Percentiles rank a stretch among this genome's conserved stretches.
phyloP scores from a whole-genome alignment of 2,888 invertebrate species.

The Plebejus melissa region DNA sequence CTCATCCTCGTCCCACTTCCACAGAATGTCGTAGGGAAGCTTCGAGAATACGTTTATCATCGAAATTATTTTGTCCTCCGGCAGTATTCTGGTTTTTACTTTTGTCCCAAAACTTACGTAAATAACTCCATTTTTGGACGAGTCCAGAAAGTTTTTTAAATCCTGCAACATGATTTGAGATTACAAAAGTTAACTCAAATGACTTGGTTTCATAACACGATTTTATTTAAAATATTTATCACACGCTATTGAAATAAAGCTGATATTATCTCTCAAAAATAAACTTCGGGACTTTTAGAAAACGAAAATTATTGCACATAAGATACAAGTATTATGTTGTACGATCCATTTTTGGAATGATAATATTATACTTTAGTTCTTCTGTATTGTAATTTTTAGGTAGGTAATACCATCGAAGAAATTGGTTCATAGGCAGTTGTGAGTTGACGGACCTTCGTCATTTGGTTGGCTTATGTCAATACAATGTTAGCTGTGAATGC shows the following conservation, averaged over 20 bases:
- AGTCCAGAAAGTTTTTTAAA: conserved; percentile 52
- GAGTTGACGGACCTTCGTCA: too few relatives aligned
- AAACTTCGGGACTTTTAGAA: not conserved
- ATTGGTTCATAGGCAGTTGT: too few relatives aligned
- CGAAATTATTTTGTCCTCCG: conserved; percentile 47
- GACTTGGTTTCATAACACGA: not conserved
- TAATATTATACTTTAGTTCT: too few relatives aligned
- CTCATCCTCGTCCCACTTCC: conserved; percentile 63
- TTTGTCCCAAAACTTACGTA: conserved; percentile 69
- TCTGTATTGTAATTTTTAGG: too few relatives aligned
- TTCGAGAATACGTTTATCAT: conserved; percentile 44
- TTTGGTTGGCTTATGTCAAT: too few relatives aligned
- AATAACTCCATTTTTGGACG: conserved; percentile 60
- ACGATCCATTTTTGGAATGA: too few relatives aligned
- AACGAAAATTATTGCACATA: not conserved
- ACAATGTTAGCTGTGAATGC: too few relatives aligned
- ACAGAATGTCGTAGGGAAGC: conserved; percentile 51
- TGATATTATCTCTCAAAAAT: not conserved
- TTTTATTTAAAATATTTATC: too few relatives aligned
- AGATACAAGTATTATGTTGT: too few relatives aligned
- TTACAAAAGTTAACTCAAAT: too few relatives aligned
- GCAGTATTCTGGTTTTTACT: conserved; percentile 48
- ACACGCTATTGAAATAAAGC: too few relatives aligned
- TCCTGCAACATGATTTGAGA: conserved; percentile 43
- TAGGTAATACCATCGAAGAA: too few relatives aligned